Conservation (phyloP, 2,113 vertebrate genomes). For the Anguilla japonica region DNA sequence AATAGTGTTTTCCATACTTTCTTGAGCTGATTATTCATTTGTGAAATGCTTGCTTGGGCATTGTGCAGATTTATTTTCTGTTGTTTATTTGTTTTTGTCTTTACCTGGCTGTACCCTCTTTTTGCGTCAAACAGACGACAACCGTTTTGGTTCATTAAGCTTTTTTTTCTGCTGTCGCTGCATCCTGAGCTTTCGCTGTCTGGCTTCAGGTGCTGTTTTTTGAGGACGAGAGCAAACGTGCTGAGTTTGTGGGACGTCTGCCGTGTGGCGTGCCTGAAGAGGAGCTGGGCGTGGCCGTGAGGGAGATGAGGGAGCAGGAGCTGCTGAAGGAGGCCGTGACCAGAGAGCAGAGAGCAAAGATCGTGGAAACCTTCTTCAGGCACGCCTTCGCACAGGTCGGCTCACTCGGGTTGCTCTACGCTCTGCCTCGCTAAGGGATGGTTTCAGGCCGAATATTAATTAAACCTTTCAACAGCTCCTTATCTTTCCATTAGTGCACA, state of each 20-base stretch:
- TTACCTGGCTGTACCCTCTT: not conserved
- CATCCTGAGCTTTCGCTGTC: not conserved
- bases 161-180: not conserved
- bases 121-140: too few relatives aligned
- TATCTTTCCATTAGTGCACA: too few relatives aligned
- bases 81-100: not conserved
- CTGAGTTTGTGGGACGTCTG: conserved; percentile 68
- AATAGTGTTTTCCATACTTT: not conserved
- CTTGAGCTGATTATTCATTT: not conserved
- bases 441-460: not conserved
- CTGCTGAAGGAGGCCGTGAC: conserved; percentile 82
- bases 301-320: conserved; percentile 70
- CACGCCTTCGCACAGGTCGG: conserved; percentile 87
- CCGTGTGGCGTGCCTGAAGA: conserved; percentile 42
- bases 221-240: conserved; percentile 69
- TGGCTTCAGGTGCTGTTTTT: conserved; percentile 84
- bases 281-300: conserved; percentile 55
- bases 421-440: too few relatives aligned
- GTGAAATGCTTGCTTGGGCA: not conserved
- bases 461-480: not conserved
- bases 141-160: not conserved
- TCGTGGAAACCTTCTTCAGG: conserved; percentile 93
- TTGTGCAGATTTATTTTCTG: not conserved
- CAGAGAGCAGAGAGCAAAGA: conserved; percentile 79
- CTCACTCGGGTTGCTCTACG: not conserved